Percentiles rank a stretch among this genome's conserved stretches.
phyloP scores from a whole-genome alignment of 2,113 vertebrate species.

The Antechinus flavipes region DNA sequence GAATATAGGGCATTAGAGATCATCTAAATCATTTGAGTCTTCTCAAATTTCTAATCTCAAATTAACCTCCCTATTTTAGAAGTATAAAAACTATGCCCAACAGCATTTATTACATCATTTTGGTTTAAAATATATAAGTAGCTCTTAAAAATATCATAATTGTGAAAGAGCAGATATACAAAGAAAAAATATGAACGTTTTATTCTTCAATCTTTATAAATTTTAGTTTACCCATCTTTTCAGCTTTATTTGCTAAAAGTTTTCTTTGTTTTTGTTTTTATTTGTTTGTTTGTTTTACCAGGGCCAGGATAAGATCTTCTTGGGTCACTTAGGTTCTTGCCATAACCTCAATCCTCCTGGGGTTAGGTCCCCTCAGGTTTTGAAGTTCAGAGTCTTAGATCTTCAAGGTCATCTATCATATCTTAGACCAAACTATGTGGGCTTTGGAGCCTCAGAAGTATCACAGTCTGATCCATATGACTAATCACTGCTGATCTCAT shows the following conservation, averaged over 20 bases:
- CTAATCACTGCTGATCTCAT: too few species aligned
- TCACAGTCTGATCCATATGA: too few species aligned
- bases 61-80: constrained; percentile 53
- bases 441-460: too few species aligned
- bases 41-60: constrained; percentile 66
- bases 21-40: not conserved
- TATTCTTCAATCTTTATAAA: constrained; percentile 17
- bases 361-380: too few species aligned
- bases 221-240: not conserved
- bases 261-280: not conserved
- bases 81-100: constrained; percentile 46
- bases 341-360: too few species aligned
- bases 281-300: too few species aligned
- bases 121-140: constrained; percentile 55
- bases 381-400: too few species aligned
- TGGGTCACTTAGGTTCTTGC: too few species aligned
- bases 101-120: constrained; percentile 46
- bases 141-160: constrained; percentile 59
- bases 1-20: too few species aligned
- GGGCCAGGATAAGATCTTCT: too few species aligned
- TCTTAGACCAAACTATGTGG: too few species aligned
- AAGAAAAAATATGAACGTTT: not conserved
- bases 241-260: not conserved
- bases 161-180: constrained; percentile 35
- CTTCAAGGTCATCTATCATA: too few species aligned